Base-by-base conservation (phyloP, 2,113 vertebrate species). In the Neolamprologus fasciatus region DNA sequence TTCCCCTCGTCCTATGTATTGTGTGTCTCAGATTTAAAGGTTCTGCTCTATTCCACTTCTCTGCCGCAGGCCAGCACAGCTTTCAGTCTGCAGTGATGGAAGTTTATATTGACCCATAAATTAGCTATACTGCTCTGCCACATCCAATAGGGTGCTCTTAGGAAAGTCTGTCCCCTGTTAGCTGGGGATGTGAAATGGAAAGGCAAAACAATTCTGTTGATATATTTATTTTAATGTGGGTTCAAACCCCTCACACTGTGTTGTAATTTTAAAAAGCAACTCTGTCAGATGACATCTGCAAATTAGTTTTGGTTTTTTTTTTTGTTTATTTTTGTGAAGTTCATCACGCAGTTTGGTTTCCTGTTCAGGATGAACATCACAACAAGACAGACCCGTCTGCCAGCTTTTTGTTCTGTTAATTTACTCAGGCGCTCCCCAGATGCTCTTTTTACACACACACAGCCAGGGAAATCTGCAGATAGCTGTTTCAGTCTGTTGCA, bases 81-180 rank as follows among this genome's bases (percentile, higher is more conserved):
- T 90, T 81, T 90, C 86, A 71, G 84, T 88, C 83, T 87, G 63
- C 21, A 66, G 89, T 93, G 93, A 94, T 94, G 89, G 91, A 90
- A 94, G 92, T 90, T 95, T 94, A 94, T 94, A 96, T 96, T 92
- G 94, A 94, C 86, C 94, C 90, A 94, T 95, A 95, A 96, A 95
- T 95, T 93, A 95, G 89, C 92, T 85, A 78, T n/a, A 84, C 47
- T 28, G 83, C 90, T 84, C 87, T 82, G 89, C 86, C 90, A 91
- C 87, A 85, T 90, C 92, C 92, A 88, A 83, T 89, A 83, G 71
- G 83, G 86, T 89, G 91, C 91, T 90, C 93, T 63, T 84, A 82
- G 85, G 92, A 26, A 87, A 92, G 91, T 92, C 83, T 31, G 35
- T 81, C 88, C 76, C 58, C 57, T 61, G 37, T 86, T 85, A 85